A percentile compares a stretch with the other conserved stretches of the same genome.
phyloP scores from a whole-genome alignment of 2,797 vertebrate genomes.

The Delichon dasypus region DNA sequence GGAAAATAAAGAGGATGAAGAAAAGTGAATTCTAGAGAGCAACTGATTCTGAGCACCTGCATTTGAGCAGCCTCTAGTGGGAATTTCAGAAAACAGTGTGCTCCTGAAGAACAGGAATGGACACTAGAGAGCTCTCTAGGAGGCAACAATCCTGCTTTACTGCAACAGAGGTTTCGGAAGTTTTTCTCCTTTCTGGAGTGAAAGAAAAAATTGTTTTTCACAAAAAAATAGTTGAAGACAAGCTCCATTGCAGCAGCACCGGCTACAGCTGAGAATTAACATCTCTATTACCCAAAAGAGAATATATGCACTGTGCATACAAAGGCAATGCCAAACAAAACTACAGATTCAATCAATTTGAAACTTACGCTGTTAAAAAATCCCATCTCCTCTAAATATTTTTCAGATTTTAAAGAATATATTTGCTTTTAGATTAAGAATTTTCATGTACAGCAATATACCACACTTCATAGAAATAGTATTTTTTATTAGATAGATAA shows the following conservation, averaged over 20 bases:
- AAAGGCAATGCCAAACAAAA: neutral
- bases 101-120: neutral
- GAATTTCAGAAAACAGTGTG: neutral
- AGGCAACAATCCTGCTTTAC: neutral
- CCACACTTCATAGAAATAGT: neutral
- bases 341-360: neutral
- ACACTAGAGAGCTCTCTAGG: neutral
- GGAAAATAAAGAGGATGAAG: neutral
- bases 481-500: neutral
- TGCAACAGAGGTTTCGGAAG: neutral
- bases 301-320: neutral
- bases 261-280: neutral
- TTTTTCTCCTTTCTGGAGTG: neutral
- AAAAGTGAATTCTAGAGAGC: neutral
- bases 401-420: neutral
- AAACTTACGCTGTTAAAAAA: neutral
- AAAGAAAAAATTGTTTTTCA: neutral
- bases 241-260: neutral
- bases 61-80: slow-evolving; percentile 75
- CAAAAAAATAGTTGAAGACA: neutral
- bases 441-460: neutral
- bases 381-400: neutral
- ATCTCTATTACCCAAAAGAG: neutral
- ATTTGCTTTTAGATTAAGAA: neutral
- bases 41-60: neutral